Base-by-base conservation (phyloP, 64 coral and sea anemone genomes). In the Pachyseris speciosa region DNA sequence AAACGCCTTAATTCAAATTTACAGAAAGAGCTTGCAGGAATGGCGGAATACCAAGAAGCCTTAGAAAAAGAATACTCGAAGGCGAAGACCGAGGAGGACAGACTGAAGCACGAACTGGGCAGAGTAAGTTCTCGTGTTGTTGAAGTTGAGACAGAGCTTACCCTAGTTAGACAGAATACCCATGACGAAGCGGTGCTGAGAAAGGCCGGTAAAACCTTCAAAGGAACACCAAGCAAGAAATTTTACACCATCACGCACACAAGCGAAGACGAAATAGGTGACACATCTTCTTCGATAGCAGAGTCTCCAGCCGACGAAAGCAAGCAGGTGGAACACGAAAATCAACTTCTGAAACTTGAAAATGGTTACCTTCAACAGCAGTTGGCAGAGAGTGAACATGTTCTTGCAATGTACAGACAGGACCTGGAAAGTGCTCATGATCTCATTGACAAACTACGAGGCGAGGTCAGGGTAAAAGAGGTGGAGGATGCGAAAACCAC, bases 41-140 rank as follows among this genome's bases (percentile, higher is more conserved):
- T 93, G 91, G 39, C 80, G 29, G 90, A 96, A 72, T 96, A 93
- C 67, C 90, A 96, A 16, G 94, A 97, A 48, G 72, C 91, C 24
- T 33, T 97, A 26, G 69, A 89, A 58, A 93, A 78, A 37, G 95
- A 96, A 89, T 90, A 89, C 42, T 65, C 78, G 10, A 86, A 89
- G 69, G 57, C 33, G 17, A 93, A 83, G 27, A 85, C 34, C 24
- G 86, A 86, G 6, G 60, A 52, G 24, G 86, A 78, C 16, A 89
- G 75, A 67, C 63, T 84, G 2, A 84, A 75, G 27, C 37, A 55
- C 72, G 77, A 88, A 26, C 48, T 75, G 37, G 25, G 22, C 29
- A 84, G 30, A 74, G 9, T 70, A 19, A 53, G 55, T 25, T 55
- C 51, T 26, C 47, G 37, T 5, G 28, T 83, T 7, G 26, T 39